Percentiles rank a stretch among this genome's conserved stretches.
phyloP scores from a whole-genome alignment of 2,888 invertebrate species.

The Hypomecis punctinalis region DNA sequence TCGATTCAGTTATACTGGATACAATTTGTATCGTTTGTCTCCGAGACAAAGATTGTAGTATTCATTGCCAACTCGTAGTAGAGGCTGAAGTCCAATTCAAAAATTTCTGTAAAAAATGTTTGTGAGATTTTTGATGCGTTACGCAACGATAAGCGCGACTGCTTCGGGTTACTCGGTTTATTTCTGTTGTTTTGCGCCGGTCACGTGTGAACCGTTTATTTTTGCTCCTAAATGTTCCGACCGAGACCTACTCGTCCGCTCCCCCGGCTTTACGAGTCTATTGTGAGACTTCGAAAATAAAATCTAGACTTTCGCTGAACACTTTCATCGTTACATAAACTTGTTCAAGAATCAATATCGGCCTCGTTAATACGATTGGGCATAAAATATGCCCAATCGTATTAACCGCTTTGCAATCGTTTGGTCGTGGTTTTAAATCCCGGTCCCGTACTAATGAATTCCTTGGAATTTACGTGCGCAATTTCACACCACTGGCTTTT shows the following conservation, averaged over 20 bases:
- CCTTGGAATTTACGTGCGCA: too few relatives aligned
- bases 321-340: conserved; percentile 27
- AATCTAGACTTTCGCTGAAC: conserved; percentile 34
- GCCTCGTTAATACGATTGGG: too few relatives aligned
- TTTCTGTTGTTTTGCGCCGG: conserved; percentile 59
- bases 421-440: too few relatives aligned
- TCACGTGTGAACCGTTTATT: conserved; percentile 70
- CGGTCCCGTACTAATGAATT: too few relatives aligned
- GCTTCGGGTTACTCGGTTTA: conserved; percentile 57
- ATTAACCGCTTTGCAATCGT: neutral
- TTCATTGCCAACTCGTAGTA: conserved; percentile 53
- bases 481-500: too few relatives aligned
- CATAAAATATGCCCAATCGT: neutral
- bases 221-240: conserved; percentile 57
- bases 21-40: conserved; percentile 24
- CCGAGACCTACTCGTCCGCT: conserved; percentile 34
- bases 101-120: conserved; percentile 46
- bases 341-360: neutral
- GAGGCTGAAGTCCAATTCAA: conserved; percentile 50
- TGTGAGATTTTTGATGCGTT: conserved; percentile 46
- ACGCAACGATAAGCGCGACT: conserved; percentile 55
- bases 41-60: conserved; percentile 9
- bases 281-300: conserved; percentile 39
- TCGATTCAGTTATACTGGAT: conserved; percentile 22
- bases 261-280: conserved; percentile 34